Conservation (phyloP, 2,797 vertebrate genomes). For the Enteromius viviparus region DNA sequence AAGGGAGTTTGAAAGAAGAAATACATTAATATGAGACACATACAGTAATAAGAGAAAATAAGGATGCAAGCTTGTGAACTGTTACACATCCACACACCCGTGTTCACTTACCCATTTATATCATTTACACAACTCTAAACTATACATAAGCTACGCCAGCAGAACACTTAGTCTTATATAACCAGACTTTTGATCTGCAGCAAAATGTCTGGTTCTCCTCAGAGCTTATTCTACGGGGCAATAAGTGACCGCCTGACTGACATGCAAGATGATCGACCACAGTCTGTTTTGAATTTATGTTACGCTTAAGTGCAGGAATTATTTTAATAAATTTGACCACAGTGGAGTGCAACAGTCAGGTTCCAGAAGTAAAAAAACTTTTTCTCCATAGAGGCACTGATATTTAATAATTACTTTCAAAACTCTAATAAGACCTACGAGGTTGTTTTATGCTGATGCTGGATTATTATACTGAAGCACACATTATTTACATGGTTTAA, state of each 20-base stretch:
- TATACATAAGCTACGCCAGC: not conserved
- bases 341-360: not conserved
- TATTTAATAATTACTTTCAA: not conserved
- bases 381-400: not conserved
- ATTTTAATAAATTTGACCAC: not conserved
- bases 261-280: conserved; percentile 15
- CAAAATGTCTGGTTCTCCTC: conserved; percentile 15
- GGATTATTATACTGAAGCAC: not conserved
- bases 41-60: conserved; percentile 57
- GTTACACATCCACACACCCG: conserved; percentile 47
- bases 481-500: not conserved
- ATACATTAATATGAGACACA: conserved; percentile 75
- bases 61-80: conserved; percentile 67
- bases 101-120: conserved; percentile 24
- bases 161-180: not conserved
- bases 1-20: conserved; percentile 61
- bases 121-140: conserved; percentile 26
- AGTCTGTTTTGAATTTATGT: not conserved
- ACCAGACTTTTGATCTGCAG: conserved; percentile 16
- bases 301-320: not conserved
- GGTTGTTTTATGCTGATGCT: not conserved
- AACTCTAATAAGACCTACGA: not conserved
- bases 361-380: not conserved
- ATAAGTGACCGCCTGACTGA: conserved; percentile 17
- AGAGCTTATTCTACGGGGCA: not conserved